Evolutionary conservation across 2,888 invertebrate species (phyloP).

Genomic region (Athrips mouffetella): DNA sequence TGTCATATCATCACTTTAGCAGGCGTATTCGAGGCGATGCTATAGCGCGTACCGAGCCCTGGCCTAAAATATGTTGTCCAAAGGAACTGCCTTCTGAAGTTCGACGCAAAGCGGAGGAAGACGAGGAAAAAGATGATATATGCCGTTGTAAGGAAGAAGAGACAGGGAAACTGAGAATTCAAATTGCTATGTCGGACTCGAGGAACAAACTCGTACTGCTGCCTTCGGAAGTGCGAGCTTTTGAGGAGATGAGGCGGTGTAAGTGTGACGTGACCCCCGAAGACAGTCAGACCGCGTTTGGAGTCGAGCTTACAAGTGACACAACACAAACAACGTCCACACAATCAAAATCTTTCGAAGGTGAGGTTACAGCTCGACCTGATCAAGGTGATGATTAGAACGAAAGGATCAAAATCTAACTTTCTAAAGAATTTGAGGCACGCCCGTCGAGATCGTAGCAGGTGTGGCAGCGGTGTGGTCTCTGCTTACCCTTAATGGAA

Average conservation of each 20-base stretch:
- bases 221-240: conserved; percentile 49
- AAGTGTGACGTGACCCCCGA: conserved; percentile 50
- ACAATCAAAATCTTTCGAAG: too few relatives aligned
- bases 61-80: conserved; percentile 27
- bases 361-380: too few relatives aligned
- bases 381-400: too few relatives aligned
- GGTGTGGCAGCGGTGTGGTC: too few relatives aligned
- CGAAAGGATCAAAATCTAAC: too few relatives aligned
- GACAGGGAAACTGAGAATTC: conserved; percentile 13
- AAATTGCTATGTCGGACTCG: conserved; percentile 19
- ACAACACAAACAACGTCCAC: too few relatives aligned
- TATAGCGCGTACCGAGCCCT: conserved; percentile 32
- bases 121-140: conserved; percentile 20
- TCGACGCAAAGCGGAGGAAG: neutral
- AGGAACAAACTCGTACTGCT: too few relatives aligned
- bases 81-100: neutral
- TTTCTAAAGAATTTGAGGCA: too few relatives aligned
- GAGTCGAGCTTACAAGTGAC: neutral
- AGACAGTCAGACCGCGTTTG: conserved; percentile 16
- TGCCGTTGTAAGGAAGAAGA: conserved; percentile 38
- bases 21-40: conserved; percentile 37
- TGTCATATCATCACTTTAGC: conserved; percentile 38
- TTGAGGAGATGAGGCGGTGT: conserved; percentile 55
- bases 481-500: too few relatives aligned
- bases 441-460: too few relatives aligned